These are phyloP conservation scores for Pollachius pollachius DNA, from an alignment of 2,113 vertebrate species.

Conservation along the genomic window DNA sequence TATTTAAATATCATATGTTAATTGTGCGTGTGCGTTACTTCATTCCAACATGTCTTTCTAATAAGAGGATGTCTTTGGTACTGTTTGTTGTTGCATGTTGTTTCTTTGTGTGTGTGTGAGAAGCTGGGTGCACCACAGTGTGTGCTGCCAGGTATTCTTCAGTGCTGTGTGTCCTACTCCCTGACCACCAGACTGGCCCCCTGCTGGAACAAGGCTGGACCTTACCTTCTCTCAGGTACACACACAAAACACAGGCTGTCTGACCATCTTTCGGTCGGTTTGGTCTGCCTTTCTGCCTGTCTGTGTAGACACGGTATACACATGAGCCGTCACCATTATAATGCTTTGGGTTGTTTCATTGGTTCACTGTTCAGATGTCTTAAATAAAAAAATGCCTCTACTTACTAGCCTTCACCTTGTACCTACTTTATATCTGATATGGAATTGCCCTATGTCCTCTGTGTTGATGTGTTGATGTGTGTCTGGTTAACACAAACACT, in stretches of 20 bases:
- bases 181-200: constrained; percentile 79
- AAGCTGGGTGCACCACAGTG: constrained; percentile 73
- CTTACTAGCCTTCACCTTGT: neutral
- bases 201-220: constrained; percentile 85
- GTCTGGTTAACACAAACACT: neutral
- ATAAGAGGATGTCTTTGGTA: neutral
- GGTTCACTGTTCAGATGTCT: no score
- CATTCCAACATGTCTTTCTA: no score
- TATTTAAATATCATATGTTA: no score
- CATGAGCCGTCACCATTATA: no score
- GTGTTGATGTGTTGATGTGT: neutral
- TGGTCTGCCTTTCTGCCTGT: no score
- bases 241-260: neutral
- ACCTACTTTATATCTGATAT: neutral
- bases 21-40: no score
- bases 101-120: constrained; percentile 34
- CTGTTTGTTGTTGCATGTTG: neutral
- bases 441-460: neutral
- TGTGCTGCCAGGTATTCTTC: constrained; percentile 77
- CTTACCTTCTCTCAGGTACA: constrained; percentile 82
- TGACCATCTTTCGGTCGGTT: no score
- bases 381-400: neutral
- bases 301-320: no score
- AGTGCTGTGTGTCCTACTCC: constrained; percentile 84
- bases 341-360: no score